Percentiles rank a stretch among this genome's conserved stretches.
phyloP scores from a whole-genome alignment of 2,113 vertebrate genomes.

The Marmota monax region DNA sequence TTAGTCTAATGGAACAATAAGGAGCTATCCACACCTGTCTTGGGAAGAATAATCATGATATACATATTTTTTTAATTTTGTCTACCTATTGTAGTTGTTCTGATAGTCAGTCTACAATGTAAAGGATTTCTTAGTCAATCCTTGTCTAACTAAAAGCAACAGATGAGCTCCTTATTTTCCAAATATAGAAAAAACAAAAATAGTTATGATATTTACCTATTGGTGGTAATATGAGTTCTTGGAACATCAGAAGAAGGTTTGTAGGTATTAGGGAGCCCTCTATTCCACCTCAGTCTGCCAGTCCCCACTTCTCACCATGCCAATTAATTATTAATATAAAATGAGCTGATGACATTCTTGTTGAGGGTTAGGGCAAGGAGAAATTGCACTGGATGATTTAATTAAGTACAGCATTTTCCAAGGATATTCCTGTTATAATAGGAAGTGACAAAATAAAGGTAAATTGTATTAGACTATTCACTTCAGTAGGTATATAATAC shows the following conservation, averaged over 20 bases:
- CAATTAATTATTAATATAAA: background rate
- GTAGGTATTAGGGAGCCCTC: background rate
- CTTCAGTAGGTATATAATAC: background rate
- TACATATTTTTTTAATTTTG: conserved; percentile 27
- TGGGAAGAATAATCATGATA: conserved; percentile 5
- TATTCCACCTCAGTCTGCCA: background rate
- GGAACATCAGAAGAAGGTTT: background rate
- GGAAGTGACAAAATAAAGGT: conserved; percentile 13
- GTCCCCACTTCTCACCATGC: background rate
- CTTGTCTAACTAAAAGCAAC: conserved; percentile 7
- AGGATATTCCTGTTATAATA: conserved; percentile 9
- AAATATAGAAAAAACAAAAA: conserved; percentile 13
- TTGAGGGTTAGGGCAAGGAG: background rate
- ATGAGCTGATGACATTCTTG: background rate
- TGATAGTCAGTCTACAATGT: background rate
- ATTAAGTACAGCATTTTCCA: background rate
- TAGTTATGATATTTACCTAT: background rate
- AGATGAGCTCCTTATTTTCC: background rate
- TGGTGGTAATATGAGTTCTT: background rate
- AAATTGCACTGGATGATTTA: conserved; percentile 9
- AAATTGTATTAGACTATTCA: background rate
- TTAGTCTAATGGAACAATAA: background rate
- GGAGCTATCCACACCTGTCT: background rate
- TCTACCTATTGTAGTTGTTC: background rate
- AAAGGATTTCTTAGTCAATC: conserved; percentile 14